Evolutionary conservation across 2,113 vertebrate species (phyloP).

Genomic region (Salvelinus alpinus): DNA sequence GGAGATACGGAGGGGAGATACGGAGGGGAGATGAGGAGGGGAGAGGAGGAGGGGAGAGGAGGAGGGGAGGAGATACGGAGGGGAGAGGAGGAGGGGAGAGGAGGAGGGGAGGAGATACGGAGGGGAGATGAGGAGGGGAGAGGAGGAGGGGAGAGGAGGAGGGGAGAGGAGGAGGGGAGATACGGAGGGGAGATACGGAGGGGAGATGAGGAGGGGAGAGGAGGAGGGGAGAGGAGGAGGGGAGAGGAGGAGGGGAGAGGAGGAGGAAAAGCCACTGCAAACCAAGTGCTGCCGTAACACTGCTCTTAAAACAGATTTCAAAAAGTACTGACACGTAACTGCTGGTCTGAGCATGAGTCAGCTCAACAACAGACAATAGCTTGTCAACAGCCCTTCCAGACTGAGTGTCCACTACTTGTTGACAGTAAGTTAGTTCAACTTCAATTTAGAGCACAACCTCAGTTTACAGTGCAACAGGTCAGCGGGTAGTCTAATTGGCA

Average conservation of each 20-base stretch:
- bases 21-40: too few species aligned
- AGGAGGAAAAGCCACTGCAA: conserved; percentile 63
- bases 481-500: conserved; percentile 47
- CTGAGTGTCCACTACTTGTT: too few species aligned
- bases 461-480: conserved; percentile 62
- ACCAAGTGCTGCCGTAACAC: conserved; percentile 38
- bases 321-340: neutral
- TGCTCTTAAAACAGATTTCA: too few species aligned
- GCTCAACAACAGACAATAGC: neutral
- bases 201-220: conserved; percentile 30
- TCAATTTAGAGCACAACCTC: conserved; percentile 28
- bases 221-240: too few species aligned
- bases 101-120: conserved; percentile 47
- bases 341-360: neutral
- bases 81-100: too few species aligned
- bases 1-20: too few species aligned
- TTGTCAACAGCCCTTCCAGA: too few species aligned
- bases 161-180: too few species aligned
- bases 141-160: conserved; percentile 35
- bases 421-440: too few species aligned
- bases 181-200: too few species aligned
- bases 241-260: conserved; percentile 4
- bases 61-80: too few species aligned
- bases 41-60: too few species aligned
- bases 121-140: neutral